Base-by-base conservation (phyloP, 1,140 invertebrate genomes). In the Calosoma granatense region DNA sequence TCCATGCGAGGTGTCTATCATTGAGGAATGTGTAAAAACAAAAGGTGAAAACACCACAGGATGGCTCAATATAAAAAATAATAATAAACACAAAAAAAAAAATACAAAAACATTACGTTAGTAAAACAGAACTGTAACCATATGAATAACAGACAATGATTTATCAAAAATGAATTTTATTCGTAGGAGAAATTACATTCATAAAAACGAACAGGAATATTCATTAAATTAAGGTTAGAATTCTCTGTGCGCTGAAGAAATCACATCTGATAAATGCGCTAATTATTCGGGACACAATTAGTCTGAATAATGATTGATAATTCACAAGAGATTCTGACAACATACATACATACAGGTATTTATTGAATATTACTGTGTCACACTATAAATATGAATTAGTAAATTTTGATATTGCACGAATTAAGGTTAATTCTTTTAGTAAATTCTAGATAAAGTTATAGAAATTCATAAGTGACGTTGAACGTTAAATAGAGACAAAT, bases 111-210 rank as follows among this genome's bases (percentile, higher is more conserved):
- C 41, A 47, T 30, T 47, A 47, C 6, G 6, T 47, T 47, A 47
- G 41, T 47, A 9, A 47, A 47, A 47, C 41, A 47, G 41, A 47
- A 6, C 6, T 47, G 41, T 47, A 47, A 47, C 26, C 26, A 30
- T 14, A 30, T 14, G 26, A 30, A 30, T 30, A 30, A 30, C 26
- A 30, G 26, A 30, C 41, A 47, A 47, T 47, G 41, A 47, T 47
- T 47, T 47, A 47, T 47, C 41, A 47, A 47, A 47, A 47, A 36
- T 36, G 41, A 47, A 47, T 47, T 47, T 47, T 47, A 47, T 47
- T 47, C 9, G 41, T 47, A 47, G 41, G 17, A 47, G 4, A 11
- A 11, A 47, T 47, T 9, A n/a, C n/a, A n/a, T n/a, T n/a, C n/a
- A n/a, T n/a, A 17, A 47, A 11, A 11, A 47, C 41, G 9, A 47